Conservation (phyloP, 2,113 vertebrate genomes). For the Meles meles region DNA sequence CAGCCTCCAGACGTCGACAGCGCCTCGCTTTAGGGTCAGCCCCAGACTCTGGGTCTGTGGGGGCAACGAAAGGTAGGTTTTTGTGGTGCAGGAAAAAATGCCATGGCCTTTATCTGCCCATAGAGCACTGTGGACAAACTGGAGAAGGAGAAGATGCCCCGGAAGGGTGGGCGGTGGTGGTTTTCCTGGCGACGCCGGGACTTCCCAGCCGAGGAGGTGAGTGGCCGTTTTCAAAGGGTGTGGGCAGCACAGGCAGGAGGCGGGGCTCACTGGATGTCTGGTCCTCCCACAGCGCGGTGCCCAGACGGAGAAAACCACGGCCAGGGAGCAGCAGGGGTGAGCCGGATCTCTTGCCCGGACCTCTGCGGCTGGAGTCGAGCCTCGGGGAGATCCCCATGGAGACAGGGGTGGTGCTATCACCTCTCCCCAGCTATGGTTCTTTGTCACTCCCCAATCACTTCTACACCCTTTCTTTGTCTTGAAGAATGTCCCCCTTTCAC, state of each 20-base stretch:
- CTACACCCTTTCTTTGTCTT: background rate
- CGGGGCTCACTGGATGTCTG: background rate
- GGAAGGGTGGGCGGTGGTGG: slow-evolving; percentile 93
- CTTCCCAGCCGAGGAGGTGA: slow-evolving; percentile 75
- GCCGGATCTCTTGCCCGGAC: background rate
- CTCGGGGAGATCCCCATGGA: fast-evolving
- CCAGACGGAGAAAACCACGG: slow-evolving; percentile 69
- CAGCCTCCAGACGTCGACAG: background rate
- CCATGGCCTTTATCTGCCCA: background rate
- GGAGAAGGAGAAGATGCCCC: slow-evolving; percentile 93
- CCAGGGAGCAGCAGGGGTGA: background rate
- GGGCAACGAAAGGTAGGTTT: background rate
- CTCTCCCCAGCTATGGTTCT: background rate
- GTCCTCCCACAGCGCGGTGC: slow-evolving; percentile 71
- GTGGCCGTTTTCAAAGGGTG: background rate
- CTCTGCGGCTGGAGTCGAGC: background rate
- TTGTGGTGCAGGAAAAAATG: background rate
- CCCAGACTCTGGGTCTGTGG: background rate
- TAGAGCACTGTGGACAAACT: slow-evolving; percentile 88
- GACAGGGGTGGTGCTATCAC: background rate
- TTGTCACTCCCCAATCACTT: background rate
- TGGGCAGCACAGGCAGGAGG: background rate
- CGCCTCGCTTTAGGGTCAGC: background rate
- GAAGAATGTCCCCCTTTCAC: background rate
- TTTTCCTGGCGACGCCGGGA: slow-evolving; percentile 92